Evolutionary conservation across 1,140 invertebrate species (phyloP), one percentile per base, ranked within the genome.

Genomic region (Pollicipes pollicipes): DNA sequence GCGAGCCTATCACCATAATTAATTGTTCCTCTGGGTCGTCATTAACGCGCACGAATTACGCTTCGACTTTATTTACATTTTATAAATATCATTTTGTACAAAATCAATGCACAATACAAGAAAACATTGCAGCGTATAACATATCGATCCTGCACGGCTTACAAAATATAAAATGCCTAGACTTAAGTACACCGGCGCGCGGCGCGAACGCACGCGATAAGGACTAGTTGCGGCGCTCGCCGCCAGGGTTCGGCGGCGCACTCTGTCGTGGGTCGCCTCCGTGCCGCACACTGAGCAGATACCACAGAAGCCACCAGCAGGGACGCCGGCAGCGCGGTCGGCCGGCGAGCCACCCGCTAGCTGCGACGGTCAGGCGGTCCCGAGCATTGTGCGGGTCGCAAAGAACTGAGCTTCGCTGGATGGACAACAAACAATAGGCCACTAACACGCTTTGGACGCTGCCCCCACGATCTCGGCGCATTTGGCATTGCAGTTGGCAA

Each of bases 81-180:
- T 58, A 58, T 58, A 58, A 58, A 58, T 58, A 58, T 58, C 45
- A 58, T 58, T 58, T 58, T 58, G 45, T 58, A 58, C 45, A 58
- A 58, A 58, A 58, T 58, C 45, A 58, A 58, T 58, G 45, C 45
- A 58, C 45, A 21, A 21, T 58, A 58, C 45, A 24, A 58, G 45
- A 58, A 58, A 58, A 58, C 45, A 58, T 58, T 58, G 45, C 45
- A 58, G 45, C 45, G 24, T 58, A 58, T 58, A 58, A 58, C 45
- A 10, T 6, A 58, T 58, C 45, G 24, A 21, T 58, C 45, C 17
- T 58, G 45, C 45, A 58, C 45, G 45, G 45, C 45, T 58, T 58
- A 58, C 45, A 58, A 58, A 58, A 58, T 58, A 58, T 58, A 58
- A 58, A 58, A 58, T 58, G 45, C 45, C 45, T 58, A 58, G 45